Percentiles rank a stretch among this genome's conserved stretches.
Conservation (phyloP, 1,140 invertebrate species). For the Bombus superbus region DNA sequence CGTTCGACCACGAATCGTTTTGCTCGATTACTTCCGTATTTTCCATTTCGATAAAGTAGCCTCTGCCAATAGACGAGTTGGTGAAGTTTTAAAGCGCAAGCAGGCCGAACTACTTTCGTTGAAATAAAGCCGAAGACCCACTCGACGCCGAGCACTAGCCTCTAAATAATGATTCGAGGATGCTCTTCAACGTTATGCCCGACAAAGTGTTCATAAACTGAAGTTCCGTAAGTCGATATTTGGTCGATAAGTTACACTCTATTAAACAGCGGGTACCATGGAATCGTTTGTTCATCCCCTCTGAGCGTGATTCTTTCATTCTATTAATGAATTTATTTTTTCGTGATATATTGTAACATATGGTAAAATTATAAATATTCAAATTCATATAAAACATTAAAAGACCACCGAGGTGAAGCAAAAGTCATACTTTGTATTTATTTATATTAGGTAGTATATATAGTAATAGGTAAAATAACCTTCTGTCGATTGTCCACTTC, state of each 20-base stretch:
- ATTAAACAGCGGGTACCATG: background rate
- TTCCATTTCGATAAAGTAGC: constrained; percentile 3
- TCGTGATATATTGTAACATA: background rate
- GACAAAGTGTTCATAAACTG: constrained; percentile 1
- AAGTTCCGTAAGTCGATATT: constrained; percentile 38
- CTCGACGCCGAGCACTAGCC: constrained; percentile 7
- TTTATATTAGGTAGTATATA: background rate
- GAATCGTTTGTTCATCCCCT: background rate
- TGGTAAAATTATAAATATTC: background rate
- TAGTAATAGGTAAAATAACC: too few species aligned
- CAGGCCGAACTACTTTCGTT: constrained; percentile 25
- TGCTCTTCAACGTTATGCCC: constrained; percentile 24
- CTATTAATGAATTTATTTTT: background rate
- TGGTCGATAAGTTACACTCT: constrained; percentile 55
- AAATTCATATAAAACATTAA: background rate
- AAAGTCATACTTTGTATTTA: background rate
- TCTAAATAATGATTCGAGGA: constrained; percentile 38
- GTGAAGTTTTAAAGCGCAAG: constrained; percentile 24
- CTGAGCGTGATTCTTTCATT: too few species aligned
- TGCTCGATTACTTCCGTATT: background rate
- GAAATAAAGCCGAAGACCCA: constrained; percentile 14
- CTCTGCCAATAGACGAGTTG: background rate
- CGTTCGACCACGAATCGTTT: background rate
- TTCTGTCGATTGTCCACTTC: too few species aligned
- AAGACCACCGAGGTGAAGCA: background rate